Evolutionary conservation across 92 coral and sea anemone species (phyloP), one percentile per base, ranked within the genome.

Genomic region (Epizoanthus stellaris): DNA sequence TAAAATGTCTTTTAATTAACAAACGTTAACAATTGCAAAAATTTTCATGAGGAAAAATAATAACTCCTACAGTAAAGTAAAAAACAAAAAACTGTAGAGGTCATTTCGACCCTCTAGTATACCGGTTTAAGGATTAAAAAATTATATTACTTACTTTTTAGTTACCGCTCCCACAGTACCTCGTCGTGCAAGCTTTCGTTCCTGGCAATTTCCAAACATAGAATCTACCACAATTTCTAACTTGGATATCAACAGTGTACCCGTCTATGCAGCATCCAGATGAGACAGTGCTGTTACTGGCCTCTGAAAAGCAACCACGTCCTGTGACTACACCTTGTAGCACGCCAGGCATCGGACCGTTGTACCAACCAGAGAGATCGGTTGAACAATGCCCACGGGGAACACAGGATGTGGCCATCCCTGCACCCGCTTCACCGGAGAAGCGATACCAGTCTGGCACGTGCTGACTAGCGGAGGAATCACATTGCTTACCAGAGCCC

Each of bases 181-280:
- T 76, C 17, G 45, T 30, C 38, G 49, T 16, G 43, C 81, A 76
- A 4, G 67, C 25, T 38, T 76, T 76, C 11, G 63, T 61, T 57
- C 67, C 49, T 5, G 81, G 81, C 12, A 76, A 53, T 16, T 58
- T 76, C 81, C 81, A 76, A 34, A 76, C 81, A 10, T 59, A 59
- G 42, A 76, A 76, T 52, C 66, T 59, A 3, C 81, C 81, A 56
- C 81, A 76, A 39, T 76, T 76, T 23, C 69, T 23, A 19, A 76
- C 69, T 76, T 76, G 63, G 68, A 76, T 59, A 58, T 76, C 54
- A 60, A 39, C 62, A 40, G 52, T 34, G 3, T 57, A 9, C 6
- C 21, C 68, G 15, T n/a, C 6, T 7, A 13, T 2, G 15, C 81
- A 76, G 52, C 81, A 76, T 23, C 12, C 10, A 15, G 67, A 76